Conservation (phyloP, 2,888 invertebrate species). For the Ophraella communa region DNA sequence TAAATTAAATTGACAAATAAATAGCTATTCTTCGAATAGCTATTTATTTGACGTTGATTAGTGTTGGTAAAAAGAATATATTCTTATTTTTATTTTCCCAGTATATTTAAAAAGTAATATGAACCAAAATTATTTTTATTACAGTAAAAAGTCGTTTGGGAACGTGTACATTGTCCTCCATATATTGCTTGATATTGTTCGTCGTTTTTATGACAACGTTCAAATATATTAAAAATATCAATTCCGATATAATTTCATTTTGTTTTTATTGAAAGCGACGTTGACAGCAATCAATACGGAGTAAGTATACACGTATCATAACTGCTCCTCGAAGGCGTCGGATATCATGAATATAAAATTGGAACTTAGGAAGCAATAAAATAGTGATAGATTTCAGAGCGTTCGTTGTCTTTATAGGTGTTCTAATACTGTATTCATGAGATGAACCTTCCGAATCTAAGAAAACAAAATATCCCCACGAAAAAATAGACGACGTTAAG, state of each 20-base stretch:
- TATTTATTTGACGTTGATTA: no score
- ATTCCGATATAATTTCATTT: not conserved
- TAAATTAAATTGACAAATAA: no score
- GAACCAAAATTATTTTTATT: no score
- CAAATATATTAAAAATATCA: not conserved
- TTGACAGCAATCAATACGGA: not conserved
- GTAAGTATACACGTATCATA: not conserved
- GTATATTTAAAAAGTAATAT: no score
- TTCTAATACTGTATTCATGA: conserved; percentile 29
- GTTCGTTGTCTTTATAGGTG: conserved; percentile 26
- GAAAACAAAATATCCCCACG: not conserved
- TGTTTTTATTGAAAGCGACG: not conserved
- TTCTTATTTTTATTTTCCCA: no score
- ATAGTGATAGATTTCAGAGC: conserved; percentile 28
- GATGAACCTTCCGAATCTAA: conserved; percentile 5
- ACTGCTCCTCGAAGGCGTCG: conserved; percentile 5
- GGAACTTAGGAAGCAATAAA: conserved; percentile 30
- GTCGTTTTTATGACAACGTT: no score
- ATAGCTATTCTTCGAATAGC: no score
- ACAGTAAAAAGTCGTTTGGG: no score
- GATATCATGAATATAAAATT: conserved; percentile 33
- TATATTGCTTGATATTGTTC: no score
- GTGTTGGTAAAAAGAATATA: no score
- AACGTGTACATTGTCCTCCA: no score
- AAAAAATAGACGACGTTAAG: no score